Percentiles rank a stretch among this genome's conserved stretches.
These are phyloP conservation scores for Catharus bicknelli DNA, from an alignment of 2,113 vertebrate species.

Conservation along the genomic window DNA sequence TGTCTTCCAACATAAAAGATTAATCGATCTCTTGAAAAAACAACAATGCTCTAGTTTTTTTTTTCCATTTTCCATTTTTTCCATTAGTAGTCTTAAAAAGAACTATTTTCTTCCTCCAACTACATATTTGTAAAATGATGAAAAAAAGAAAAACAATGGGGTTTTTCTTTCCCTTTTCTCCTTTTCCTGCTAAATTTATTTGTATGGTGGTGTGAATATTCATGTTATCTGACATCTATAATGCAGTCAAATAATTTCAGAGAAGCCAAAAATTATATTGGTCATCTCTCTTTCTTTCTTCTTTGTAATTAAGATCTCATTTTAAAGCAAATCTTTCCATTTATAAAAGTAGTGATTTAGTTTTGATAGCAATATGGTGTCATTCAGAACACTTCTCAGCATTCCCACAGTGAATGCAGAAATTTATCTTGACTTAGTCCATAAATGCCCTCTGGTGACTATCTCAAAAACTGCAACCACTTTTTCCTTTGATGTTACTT, in stretches of 20 bases:
- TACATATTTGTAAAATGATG: constrained; percentile 2
- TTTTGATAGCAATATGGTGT: constrained; percentile 32
- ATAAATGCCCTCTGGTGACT: constrained; percentile 85
- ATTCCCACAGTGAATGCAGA: constrained; percentile 54
- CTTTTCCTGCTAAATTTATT: background rate
- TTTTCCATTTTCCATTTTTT: too few species aligned
- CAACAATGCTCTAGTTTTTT: background rate
- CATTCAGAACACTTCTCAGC: constrained; percentile 39
- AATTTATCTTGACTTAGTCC: constrained; percentile 71
- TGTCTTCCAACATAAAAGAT: constrained; percentile 48
- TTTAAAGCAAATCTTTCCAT: constrained; percentile 15
- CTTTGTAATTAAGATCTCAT: background rate
- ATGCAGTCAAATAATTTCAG: background rate
- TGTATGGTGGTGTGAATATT: background rate
- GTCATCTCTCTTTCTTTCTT: background rate
- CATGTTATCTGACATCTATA: background rate
- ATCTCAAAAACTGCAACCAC: constrained; percentile 73
- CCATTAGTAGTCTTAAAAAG: constrained; percentile 9
- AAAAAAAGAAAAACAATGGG: background rate
- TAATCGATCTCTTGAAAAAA: background rate
- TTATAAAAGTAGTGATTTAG: constrained; percentile 16
- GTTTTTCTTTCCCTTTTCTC: background rate
- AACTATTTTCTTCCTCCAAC: background rate
- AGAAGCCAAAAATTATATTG: background rate
- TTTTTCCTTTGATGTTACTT: background rate